These are phyloP conservation scores for Hippocampus zosterae DNA, from an alignment of 2,113 vertebrate genomes.

Conservation along the genomic window DNA sequence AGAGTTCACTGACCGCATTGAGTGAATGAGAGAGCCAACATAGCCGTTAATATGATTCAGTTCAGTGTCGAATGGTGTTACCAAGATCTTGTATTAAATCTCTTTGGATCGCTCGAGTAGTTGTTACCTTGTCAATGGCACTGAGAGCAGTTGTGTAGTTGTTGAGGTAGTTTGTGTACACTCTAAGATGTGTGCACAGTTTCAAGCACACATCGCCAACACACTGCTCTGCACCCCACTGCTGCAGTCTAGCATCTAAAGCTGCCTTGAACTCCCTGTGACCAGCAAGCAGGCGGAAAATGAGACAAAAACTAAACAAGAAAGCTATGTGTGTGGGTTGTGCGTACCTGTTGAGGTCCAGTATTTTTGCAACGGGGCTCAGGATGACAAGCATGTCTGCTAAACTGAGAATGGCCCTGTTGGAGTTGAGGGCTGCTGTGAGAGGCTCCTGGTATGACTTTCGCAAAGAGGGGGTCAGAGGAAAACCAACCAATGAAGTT, in stretches of 20 bases:
- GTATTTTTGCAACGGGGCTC: constrained; percentile 65
- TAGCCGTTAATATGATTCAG: neutral
- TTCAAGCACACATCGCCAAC: constrained; percentile 74
- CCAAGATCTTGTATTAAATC: neutral
- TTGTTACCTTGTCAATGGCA: constrained; percentile 78
- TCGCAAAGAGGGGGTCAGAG: neutral
- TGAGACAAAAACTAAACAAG: neutral
- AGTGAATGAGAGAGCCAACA: neutral
- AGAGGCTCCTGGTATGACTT: constrained; percentile 74
- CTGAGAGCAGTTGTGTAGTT: constrained; percentile 75
- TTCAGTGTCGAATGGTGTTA: neutral
- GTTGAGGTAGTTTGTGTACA: constrained; percentile 78
- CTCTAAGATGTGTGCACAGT: constrained; percentile 70
- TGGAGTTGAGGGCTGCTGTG: constrained; percentile 75
- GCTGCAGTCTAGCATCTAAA: constrained; percentile 65
- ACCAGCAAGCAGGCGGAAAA: constrained; percentile 8
- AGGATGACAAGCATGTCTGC: constrained; percentile 72
- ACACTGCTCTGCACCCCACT: constrained; percentile 75
- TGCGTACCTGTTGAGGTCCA: constrained; percentile 71
- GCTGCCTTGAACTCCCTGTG: constrained; percentile 68
- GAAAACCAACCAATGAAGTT: neutral
- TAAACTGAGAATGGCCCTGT: constrained; percentile 74
- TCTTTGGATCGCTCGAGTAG: neutral
- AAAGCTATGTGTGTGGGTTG: neutral
- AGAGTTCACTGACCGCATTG: neutral